phyloP scores from a whole-genome alignment of 2,113 vertebrate genomes.

The Protobothrops mucrosquamatus region DNA sequence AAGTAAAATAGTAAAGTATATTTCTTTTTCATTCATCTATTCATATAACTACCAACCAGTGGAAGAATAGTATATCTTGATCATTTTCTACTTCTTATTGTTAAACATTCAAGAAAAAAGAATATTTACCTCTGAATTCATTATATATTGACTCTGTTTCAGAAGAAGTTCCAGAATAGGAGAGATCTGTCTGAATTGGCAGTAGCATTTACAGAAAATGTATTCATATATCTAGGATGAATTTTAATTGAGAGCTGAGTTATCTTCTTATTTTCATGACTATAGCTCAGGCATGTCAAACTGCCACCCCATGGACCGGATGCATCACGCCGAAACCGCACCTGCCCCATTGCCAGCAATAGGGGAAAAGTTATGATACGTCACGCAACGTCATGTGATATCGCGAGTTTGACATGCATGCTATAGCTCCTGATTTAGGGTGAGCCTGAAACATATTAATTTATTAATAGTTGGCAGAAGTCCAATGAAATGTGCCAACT shows the following conservation, averaged over 20 bases:
- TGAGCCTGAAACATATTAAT: background rate
- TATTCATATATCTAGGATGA: background rate
- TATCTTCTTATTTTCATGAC: background rate
- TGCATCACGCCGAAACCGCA: too few relatives aligned
- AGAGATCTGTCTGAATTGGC: too few relatives aligned
- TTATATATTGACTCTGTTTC: background rate
- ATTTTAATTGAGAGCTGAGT: background rate
- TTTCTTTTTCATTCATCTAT: too few relatives aligned
- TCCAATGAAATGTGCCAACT: constrained; percentile 35
- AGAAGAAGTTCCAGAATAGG: too few relatives aligned
- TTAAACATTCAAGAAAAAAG: background rate
- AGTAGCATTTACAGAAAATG: background rate
- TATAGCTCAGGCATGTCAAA: background rate
- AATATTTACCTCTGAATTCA: background rate
- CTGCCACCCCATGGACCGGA: too few relatives aligned
- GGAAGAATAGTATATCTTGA: background rate
- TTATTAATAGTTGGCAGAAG: constrained; percentile 36
- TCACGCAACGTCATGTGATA: too few relatives aligned
- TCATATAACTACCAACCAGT: background rate
- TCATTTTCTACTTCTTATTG: background rate
- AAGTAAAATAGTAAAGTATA: too few relatives aligned
- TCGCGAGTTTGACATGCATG: too few relatives aligned
- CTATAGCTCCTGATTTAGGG: background rate
- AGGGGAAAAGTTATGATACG: too few relatives aligned
- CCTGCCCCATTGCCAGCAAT: too few relatives aligned